A percentile compares a stretch with the other conserved stretches of the same genome.
These are phyloP conservation scores for Cryptotis parvus DNA, from an alignment of 2,113 vertebrate species.

Conservation along the genomic window DNA sequence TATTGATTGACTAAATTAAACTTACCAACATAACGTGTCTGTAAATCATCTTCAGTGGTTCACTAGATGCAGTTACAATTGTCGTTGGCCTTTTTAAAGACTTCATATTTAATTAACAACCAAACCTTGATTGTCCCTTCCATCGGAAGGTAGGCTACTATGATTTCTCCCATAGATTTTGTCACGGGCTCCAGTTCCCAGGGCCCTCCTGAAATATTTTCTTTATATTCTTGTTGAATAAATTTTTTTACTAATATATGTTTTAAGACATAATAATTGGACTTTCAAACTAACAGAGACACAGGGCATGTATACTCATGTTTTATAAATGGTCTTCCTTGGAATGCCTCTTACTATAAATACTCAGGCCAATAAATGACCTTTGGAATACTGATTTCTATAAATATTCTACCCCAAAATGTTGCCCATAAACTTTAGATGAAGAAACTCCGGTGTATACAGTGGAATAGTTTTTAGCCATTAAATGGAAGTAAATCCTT, in stretches of 20 bases:
- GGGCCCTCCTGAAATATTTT: background rate
- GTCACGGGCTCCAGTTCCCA: background rate
- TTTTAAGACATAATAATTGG: background rate
- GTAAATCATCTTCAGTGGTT: background rate
- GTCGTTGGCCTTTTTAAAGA: background rate
- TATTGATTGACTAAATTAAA: background rate
- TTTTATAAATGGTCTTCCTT: slow-evolving; percentile 26
- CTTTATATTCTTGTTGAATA: background rate
- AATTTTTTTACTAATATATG: background rate
- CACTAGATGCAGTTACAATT: background rate
- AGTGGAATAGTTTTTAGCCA: background rate
- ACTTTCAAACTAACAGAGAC: background rate
- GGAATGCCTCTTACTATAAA: background rate
- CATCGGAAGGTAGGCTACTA: background rate
- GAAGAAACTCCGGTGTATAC: background rate
- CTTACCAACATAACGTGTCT: background rate
- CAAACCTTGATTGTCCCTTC: background rate
- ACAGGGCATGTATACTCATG: background rate
- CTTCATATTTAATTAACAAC: background rate
- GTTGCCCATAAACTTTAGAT: background rate
- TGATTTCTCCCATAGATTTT: background rate
- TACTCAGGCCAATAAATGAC: background rate
- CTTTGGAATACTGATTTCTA: background rate
- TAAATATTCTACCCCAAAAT: background rate
- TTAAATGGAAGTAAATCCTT: background rate